phyloP scores from a whole-genome alignment of 2,113 vertebrate genomes.

The rabbit (Oryctolagus cuniculus) region DNA sequence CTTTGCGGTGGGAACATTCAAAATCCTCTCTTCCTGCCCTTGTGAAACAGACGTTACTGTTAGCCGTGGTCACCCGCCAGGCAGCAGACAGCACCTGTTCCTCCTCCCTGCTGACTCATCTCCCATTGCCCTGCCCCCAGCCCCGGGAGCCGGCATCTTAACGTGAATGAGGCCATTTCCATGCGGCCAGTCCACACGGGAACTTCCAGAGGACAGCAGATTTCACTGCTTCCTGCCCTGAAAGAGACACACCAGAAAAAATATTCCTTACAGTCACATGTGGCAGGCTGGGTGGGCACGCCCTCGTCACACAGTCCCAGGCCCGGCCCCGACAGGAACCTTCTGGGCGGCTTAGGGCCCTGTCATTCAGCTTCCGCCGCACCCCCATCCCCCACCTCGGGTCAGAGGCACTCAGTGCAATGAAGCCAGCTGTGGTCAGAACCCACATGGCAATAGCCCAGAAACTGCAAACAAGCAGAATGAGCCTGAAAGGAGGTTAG shows the following conservation, averaged over 20 bases:
- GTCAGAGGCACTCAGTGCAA: not conserved
- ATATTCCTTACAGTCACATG: not conserved
- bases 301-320: not conserved
- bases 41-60: too few species aligned
- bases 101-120: too few species aligned
- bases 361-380: not conserved
- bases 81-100: too few species aligned
- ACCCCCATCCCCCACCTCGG: not conserved
- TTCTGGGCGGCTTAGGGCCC: not conserved
- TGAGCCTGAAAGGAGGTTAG: conserved; percentile 33
- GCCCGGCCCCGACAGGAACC: not conserved
- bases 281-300: not conserved
- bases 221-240: not conserved
- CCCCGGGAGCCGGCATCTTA: too few species aligned
- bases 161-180: not conserved
- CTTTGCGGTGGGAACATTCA: too few species aligned
- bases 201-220: conserved; percentile 4
- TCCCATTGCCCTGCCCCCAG: too few species aligned
- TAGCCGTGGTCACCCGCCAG: too few species aligned
- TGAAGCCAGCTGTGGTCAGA: not conserved
- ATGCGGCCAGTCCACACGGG: not conserved
- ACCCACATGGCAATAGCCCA: conserved; percentile 4
- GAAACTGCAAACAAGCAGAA: conserved; percentile 59
- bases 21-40: too few species aligned
- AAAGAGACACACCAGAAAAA: not conserved